Conservation (phyloP, 2,797 vertebrate genomes). For the Halcyon smyrnensis region DNA sequence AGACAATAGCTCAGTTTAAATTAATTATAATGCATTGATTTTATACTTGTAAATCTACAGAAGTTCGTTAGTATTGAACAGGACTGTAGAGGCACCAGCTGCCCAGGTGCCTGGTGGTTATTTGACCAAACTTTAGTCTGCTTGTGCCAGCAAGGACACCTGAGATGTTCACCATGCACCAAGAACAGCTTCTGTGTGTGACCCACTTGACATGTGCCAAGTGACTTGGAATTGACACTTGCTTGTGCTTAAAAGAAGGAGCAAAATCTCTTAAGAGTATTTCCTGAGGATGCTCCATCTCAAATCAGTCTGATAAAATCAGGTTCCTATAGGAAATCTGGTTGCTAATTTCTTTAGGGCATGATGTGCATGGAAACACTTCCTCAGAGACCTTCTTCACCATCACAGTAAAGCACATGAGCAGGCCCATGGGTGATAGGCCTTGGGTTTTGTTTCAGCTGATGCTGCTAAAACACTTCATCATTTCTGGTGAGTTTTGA, state of each 20-base stretch:
- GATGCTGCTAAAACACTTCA: background rate
- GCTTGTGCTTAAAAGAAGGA: background rate
- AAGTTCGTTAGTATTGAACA: background rate
- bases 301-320: background rate
- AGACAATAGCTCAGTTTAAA: background rate
- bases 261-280: background rate
- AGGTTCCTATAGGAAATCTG: background rate
- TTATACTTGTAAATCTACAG: background rate
- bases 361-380: background rate
- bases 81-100: background rate
- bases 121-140: background rate
- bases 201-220: background rate
- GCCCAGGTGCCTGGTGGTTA: background rate
- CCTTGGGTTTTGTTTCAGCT: background rate
- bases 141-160: background rate
- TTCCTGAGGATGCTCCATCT: background rate
- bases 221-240: background rate
- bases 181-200: background rate
- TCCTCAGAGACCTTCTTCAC: background rate
- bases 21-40: background rate
- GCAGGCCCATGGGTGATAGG: background rate
- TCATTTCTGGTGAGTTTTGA: background rate
- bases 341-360: background rate
- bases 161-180: rapidly evolving
- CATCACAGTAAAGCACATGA: background rate